Evolutionary conservation across 2,113 vertebrate species (phyloP), one percentile per base, ranked within the genome.

Genomic region (Pelecanus crispus): DNA sequence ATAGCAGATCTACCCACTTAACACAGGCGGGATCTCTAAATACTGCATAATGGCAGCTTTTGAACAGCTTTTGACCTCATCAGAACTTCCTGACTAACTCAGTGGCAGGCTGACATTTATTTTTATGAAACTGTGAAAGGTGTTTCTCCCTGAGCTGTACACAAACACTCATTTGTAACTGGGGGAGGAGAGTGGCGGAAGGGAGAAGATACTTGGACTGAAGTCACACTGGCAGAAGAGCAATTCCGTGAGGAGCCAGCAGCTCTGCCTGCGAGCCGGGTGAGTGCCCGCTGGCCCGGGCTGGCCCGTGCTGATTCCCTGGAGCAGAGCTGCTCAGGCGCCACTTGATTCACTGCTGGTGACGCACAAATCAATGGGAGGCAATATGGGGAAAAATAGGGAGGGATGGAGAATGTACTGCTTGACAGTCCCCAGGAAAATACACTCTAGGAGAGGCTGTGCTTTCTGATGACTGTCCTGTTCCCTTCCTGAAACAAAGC

Each of bases 81-180:
- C 85, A 92, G 61, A 90, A 56, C 79, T 88, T 83, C 34, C 89
- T 50, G 55, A 55, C 53, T 86, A 73, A 36, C n/a, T 83, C 80
- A 29, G 42, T 6, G 5, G 7, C 72, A 88, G 58, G 34, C 55
- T 95, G 81, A 56, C 0, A 34, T 81, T 89, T 91, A 22, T 85
- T 95, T 94, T 95, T 44, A 72, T 70, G 63, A 32, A 82, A 56
- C 65, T 67, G 34, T 58, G 84, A 53, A 91, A 87, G 81, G 66
- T 95, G 81, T 85, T 94, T 97, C 58, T 95, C n/a, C 73, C 83
- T 65, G 66, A 86, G 77, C 52, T 65, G 73, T 79, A 61, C 73
- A 89, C 66, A 91, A 89, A 87, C 49, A 40, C 55, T 75, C 34
- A 17, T 85, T 94, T 95, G 84, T 94, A 92, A 78, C 32, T 0